phyloP scores from a whole-genome alignment of 2,888 invertebrate genomes.

The Rhabditoides inermis region DNA sequence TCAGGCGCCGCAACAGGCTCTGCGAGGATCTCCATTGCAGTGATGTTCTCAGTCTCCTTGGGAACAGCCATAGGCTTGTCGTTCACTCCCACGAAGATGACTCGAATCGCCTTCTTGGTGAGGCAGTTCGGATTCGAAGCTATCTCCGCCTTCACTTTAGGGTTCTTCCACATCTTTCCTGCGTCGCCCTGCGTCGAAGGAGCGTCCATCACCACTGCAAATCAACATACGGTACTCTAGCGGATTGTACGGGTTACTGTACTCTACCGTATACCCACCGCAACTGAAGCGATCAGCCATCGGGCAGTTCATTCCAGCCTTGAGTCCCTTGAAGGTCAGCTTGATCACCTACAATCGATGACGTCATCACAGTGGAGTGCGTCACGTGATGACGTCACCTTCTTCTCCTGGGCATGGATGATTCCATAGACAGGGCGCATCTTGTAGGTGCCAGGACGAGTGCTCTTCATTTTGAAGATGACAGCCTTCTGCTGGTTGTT shows the following conservation, averaged over 20 bases:
- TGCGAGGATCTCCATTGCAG: too few relatives aligned
- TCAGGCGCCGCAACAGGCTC: too few relatives aligned
- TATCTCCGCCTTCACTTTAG: background rate
- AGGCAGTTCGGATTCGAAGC: too few relatives aligned
- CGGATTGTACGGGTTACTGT: too few relatives aligned
- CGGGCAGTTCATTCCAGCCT: background rate
- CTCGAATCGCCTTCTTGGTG: conserved; percentile 1
- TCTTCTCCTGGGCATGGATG: conserved; percentile 5
- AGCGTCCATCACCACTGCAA: background rate
- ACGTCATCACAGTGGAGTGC: background rate
- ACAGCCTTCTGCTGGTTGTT: conserved; percentile 1
- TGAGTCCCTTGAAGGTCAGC: conserved; percentile 8
- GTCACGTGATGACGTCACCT: background rate
- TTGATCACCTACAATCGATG: background rate
- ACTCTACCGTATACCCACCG: too few relatives aligned
- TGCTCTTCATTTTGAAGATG: conserved; percentile 24
- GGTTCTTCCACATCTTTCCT: conserved; percentile 6
- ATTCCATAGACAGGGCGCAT: conserved; percentile 26
- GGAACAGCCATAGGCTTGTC: too few relatives aligned
- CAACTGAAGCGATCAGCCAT: too few relatives aligned
- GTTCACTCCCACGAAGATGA: conserved; percentile 5
- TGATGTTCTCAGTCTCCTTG: too few relatives aligned
- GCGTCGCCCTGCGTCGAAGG: background rate
- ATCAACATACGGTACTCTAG: background rate
- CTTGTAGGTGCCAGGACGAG: conserved; percentile 22